A percentile compares a stretch with the other conserved stretches of the same genome.
Evolutionary conservation across 2,113 vertebrate genomes (phyloP).

Genomic region (Ailurus styani): DNA sequence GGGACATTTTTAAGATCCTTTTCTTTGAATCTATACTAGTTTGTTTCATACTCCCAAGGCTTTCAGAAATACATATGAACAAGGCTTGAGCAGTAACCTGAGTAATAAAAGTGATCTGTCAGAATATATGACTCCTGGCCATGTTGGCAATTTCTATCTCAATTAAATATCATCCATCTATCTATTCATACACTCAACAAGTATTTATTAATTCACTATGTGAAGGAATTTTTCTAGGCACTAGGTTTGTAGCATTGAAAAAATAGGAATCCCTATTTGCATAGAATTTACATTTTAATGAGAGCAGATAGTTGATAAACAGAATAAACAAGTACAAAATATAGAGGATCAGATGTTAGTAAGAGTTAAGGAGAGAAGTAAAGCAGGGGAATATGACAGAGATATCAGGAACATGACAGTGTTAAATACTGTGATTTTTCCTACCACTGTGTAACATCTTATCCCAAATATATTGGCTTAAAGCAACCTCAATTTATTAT

Average conservation of each 20-base stretch:
- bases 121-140: background rate
- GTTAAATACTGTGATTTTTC: background rate
- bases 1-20: background rate
- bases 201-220: background rate
- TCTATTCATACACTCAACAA: background rate
- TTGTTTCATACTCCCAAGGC: background rate
- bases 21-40: background rate
- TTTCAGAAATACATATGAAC: background rate
- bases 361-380: background rate
- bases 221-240: background rate
- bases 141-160: background rate
- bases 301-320: background rate
- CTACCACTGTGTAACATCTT: background rate
- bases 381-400: background rate
- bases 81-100: background rate
- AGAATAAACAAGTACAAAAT: background rate
- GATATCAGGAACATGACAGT: background rate
- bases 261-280: background rate
- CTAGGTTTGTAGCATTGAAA: background rate
- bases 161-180: background rate
- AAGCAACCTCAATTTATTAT: background rate
- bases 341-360: background rate
- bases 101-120: background rate
- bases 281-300: background rate
- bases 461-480: background rate